Base-by-base conservation (phyloP, 2,797 vertebrate species). In the Clarias platycephalus region DNA sequence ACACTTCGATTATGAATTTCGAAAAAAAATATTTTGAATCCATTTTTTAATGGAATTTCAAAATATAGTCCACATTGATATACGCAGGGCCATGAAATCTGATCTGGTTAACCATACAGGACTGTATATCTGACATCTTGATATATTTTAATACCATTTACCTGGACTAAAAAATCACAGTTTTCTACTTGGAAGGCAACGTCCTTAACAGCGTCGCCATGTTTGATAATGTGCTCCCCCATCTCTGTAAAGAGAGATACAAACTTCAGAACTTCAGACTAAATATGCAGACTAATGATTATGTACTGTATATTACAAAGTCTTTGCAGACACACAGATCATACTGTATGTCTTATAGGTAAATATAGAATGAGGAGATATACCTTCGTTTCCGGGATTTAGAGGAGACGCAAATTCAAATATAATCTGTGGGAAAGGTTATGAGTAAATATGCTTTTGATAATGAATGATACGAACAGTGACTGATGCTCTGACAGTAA, bases 151-250 rank as follows among this genome's bases (percentile, higher is more conserved):
- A 12, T 34, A 60, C 31, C 20, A 40, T 78, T 88, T 93, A 96
- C 96, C 95, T 96, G 93, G 82, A 96, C 82, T 89, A 96, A 86
- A 89, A 92, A 95, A 78, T 95, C 95, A 89, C 94, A 95, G 91
- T 96, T 94, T 90, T 96, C 95, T 86, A 96, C 95, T 82, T 95
- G 94, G 89, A 96, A 96, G 13, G 95, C 92, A 0, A 96, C 85
- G 87, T 96, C 96, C 90, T 95, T 96, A 72, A 93, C 95, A 34
- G 91, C 93, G 15, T 96, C 96, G 44, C 96, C 96, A 5, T 96
- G 96, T 78, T 95, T 96, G 0, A 93, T 90, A 85, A 95, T 55
- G 88, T 96, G 93, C 7, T 91, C 82, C 5, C 95, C 95, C 86
- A 96, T 94, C 83, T 92, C 95, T 96, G 87, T 75, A 83, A 74